Conservation (phyloP, 2,797 vertebrate species). For the Glossophaga mutica region DNA sequence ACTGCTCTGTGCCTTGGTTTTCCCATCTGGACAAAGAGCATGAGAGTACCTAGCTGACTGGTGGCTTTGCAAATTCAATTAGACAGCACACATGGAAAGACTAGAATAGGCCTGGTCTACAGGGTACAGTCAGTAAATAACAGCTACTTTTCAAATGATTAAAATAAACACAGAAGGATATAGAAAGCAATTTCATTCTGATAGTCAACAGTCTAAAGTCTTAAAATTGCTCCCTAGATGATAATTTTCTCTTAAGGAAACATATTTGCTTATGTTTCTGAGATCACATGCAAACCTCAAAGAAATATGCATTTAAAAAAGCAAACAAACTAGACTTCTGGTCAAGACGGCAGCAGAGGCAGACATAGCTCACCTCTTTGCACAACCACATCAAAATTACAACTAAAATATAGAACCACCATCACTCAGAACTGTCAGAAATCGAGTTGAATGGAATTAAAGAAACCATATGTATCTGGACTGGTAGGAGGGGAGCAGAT, state of each 20-base stretch:
- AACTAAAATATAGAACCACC: too few relatives aligned
- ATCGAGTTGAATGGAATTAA: too few relatives aligned
- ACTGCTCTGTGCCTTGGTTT: background rate
- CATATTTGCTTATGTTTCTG: background rate
- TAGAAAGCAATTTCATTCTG: background rate
- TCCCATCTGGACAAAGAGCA: background rate
- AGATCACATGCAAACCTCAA: background rate
- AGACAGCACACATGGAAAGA: background rate
- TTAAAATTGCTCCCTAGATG: background rate
- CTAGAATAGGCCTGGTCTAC: background rate
- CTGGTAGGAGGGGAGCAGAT: too few relatives aligned
- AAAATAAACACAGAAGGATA: background rate
- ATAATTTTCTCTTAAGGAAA: slow-evolving; percentile 23
- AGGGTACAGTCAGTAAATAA: background rate
- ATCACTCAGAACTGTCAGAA: too few relatives aligned
- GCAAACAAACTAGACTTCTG: too few relatives aligned
- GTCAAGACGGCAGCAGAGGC: too few relatives aligned
- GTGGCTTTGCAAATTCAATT: background rate
- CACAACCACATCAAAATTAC: too few relatives aligned
- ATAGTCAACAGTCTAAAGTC: background rate
- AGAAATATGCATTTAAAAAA: background rate
- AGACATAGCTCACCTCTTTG: too few relatives aligned
- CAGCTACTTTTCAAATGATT: background rate
- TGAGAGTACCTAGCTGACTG: background rate
- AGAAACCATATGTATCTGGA: too few relatives aligned